Evolutionary conservation across 2,888 invertebrate species (phyloP).

Genomic region (Agriopis aurantiaria): DNA sequence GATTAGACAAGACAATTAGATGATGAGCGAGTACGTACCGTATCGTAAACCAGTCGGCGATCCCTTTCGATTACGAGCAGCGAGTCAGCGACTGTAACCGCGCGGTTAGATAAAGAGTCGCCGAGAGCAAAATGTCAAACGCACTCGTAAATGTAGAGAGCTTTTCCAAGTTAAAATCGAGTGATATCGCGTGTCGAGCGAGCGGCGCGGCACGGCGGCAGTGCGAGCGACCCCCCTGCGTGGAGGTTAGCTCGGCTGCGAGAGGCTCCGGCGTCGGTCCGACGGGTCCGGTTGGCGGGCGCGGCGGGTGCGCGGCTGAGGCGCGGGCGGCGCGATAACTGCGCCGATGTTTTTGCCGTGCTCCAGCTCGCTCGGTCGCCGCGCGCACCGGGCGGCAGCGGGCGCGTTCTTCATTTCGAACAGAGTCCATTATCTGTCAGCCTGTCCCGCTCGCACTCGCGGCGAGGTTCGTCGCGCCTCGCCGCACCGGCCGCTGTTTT

Average conservation of each 20-base stretch:
- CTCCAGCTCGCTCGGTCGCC: constrained; percentile 81
- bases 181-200: constrained; percentile 63
- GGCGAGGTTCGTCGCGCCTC: constrained; percentile 79
- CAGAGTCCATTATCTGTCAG: constrained; percentile 83
- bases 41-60: constrained; percentile 71
- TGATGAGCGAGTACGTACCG: constrained; percentile 70
- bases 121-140: constrained; percentile 67
- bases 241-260: constrained; percentile 81
- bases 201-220: constrained; percentile 52
- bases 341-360: constrained; percentile 84
- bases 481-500: constrained; percentile 86
- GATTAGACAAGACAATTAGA: constrained; percentile 56
- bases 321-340: constrained; percentile 74
- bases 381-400: constrained; percentile 55
- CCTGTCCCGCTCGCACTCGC: constrained; percentile 77
- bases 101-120: constrained; percentile 65
- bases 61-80: constrained; percentile 65
- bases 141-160: constrained; percentile 68
- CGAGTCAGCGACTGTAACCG: constrained; percentile 59
- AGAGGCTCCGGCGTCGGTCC: constrained; percentile 79
- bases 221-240: constrained; percentile 82
- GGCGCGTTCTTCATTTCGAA: constrained; percentile 84
- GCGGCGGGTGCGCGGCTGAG: constrained; percentile 55
- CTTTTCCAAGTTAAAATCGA: constrained; percentile 74
- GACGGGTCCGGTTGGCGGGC: constrained; percentile 68